Evolutionary conservation across 2,113 vertebrate genomes (phyloP), one percentile per base, ranked within the genome.

Genomic region (Tachysurus vachellii): DNA sequence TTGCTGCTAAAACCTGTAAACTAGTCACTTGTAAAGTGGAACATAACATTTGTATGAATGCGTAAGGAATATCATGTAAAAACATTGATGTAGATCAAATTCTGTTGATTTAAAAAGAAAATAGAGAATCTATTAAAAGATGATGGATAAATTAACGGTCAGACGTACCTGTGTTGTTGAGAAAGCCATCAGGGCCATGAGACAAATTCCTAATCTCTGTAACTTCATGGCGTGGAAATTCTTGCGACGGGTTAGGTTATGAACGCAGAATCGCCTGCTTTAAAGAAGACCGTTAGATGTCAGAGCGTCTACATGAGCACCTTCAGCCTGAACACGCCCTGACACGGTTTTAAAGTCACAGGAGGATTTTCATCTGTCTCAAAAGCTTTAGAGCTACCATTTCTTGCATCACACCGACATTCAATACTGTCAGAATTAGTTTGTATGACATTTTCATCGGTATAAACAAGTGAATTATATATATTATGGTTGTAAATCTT

Each of bases 181-280:
- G 12, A 9, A 82, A 44, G 42, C 44, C 42, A 75, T 3, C 47
- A 87, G 44, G 23, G 64, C 59, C 59, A 79, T 16, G 13, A 83
- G 5, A 3, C 21, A 54, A 21, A 68, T 28, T 56, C 44, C 73
- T 21, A 21, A 3, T 19, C 7, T 47, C 11, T 10, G 50, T 54
- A 50, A 3, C 59, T 44, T 57, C 86, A 79, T 87, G 44, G 21
- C 36, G 53, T 57, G n/a, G n/a, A 84, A 61, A 50, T n/a, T 11
- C 28, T 57, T 31, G 31, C 17, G 28, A 57, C 19, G 11, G 42
- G 42, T 53, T 82, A 10, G 3, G 62, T 3, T 53, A 9, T 14
- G 17, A 76, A n/a, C 1, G 50, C 44, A 14, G 73, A 76, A 12
- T 0, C 44, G 26, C 11, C 11, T 26, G 11, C 44, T 50, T 26